Evolutionary conservation across 1,140 invertebrate species (phyloP).

Genomic region (Thaumatotibia leucotreta): DNA sequence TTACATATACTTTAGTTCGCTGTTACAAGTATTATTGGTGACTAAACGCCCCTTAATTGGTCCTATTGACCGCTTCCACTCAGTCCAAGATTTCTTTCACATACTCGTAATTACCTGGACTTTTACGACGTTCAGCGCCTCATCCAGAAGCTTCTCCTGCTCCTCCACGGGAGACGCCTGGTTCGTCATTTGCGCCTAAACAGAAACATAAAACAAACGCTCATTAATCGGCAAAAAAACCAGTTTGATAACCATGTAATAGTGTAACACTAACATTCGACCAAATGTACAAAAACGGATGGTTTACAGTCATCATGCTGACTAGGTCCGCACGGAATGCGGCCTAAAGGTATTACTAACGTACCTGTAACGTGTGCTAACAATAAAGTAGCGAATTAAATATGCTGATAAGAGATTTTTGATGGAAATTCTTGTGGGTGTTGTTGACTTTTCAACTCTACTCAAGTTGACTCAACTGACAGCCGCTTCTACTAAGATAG

Average conservation of each 20-base stretch:
- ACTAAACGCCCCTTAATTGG: background rate
- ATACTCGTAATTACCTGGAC: constrained; percentile 67
- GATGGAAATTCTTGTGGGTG: constrained; percentile 33
- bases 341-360: constrained; percentile 21
- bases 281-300: constrained; percentile 59
- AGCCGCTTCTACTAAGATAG: background rate
- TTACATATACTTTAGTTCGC: background rate
- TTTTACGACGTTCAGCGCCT: constrained; percentile 94
- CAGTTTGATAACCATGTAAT: constrained; percentile 19
- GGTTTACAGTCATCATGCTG: constrained; percentile 39
- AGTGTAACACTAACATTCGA: constrained; percentile 40
- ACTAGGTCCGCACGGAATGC: constrained; percentile 19
- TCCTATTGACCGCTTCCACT: background rate
- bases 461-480: background rate
- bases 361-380: constrained; percentile 33
- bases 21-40: background rate
- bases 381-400: constrained; percentile 15
- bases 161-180: constrained; percentile 88
- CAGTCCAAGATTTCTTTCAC: background rate
- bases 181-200: constrained; percentile 68
- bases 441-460: constrained; percentile 30
- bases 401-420: constrained; percentile 45
- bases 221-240: constrained; percentile 18
- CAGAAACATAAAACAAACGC: constrained; percentile 18
- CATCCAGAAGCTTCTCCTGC: constrained; percentile 96